Conservation (phyloP, 2,888 invertebrate species). For the Lamproptera curius region DNA sequence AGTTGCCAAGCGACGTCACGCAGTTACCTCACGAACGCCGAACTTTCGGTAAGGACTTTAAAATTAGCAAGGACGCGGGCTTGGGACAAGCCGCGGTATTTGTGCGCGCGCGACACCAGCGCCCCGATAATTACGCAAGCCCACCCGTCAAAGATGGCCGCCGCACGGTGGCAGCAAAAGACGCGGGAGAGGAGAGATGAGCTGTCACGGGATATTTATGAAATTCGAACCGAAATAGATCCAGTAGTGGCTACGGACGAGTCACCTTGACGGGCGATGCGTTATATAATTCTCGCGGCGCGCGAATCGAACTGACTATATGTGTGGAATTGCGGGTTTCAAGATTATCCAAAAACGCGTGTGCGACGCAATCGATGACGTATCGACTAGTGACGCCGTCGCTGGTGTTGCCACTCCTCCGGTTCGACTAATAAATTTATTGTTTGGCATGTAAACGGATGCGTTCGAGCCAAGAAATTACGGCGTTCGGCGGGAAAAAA, state of each 20-base stretch:
- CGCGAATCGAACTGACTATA: slow-evolving; percentile 46
- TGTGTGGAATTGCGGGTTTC: slow-evolving; percentile 51
- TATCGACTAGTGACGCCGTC: slow-evolving; percentile 59
- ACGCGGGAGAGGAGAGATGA: slow-evolving; percentile 72
- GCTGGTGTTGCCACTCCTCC: slow-evolving; percentile 74
- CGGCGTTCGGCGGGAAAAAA: slow-evolving; percentile 66
- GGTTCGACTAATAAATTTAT: slow-evolving; percentile 74
- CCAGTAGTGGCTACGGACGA: slow-evolving; percentile 68
- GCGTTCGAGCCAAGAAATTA: slow-evolving; percentile 78
- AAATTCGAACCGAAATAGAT: slow-evolving; percentile 76
- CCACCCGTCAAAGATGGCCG: slow-evolving; percentile 56
- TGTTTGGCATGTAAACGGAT: slow-evolving; percentile 78
- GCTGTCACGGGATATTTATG: slow-evolving; percentile 77
- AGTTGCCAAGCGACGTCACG: slow-evolving; percentile 69
- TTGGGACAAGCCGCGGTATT: slow-evolving; percentile 40
- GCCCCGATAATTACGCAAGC: slow-evolving; percentile 63
- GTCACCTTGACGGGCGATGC: slow-evolving; percentile 71
- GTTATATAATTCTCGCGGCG: slow-evolving; percentile 54
- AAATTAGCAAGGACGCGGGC: slow-evolving; percentile 73
- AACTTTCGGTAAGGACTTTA: slow-evolving; percentile 73
- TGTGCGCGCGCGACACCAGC: slow-evolving; percentile 45
- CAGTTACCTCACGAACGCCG: slow-evolving; percentile 71
- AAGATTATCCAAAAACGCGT: slow-evolving; percentile 56
- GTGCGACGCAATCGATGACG: slow-evolving; percentile 69
- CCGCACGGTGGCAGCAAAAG: slow-evolving; percentile 52